Conservation (phyloP, 2,888 invertebrate genomes). For the Rhagonycha lutea region DNA sequence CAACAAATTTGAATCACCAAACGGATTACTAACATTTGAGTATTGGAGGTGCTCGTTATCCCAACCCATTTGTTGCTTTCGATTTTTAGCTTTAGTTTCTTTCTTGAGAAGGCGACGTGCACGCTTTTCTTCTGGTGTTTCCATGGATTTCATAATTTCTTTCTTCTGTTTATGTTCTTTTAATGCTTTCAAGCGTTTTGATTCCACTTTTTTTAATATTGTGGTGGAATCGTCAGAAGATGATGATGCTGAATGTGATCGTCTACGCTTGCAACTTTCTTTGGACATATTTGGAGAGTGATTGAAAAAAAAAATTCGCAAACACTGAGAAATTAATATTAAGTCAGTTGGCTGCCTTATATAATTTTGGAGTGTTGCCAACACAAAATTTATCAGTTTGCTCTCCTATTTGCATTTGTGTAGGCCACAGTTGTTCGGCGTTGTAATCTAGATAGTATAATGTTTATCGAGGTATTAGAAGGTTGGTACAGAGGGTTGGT, state of each 20-base stretch:
- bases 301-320: too few relatives aligned
- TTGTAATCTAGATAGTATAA: too few relatives aligned
- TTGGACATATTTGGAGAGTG: too few relatives aligned
- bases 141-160: conserved; percentile 80
- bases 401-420: too few relatives aligned
- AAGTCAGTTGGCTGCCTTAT: too few relatives aligned
- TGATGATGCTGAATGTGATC: not conserved
- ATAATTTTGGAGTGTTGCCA: too few relatives aligned
- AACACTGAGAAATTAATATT: too few relatives aligned
- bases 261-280: not conserved
- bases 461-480: too few relatives aligned
- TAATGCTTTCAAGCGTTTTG: conserved; percentile 57
- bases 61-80: conserved; percentile 96
- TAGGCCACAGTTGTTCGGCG: too few relatives aligned
- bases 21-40: conserved; percentile 97
- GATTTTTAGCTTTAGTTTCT: conserved; percentile 83
- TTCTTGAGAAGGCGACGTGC: conserved; percentile 84
- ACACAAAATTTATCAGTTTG: too few relatives aligned
- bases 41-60: conserved; percentile 96
- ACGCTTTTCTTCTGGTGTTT: conserved; percentile 94
- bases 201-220: not conserved
- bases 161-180: conserved; percentile 72
- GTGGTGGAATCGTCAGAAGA: not conserved
- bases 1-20: conserved; percentile 93
- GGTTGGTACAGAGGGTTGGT: too few relatives aligned